Evolutionary conservation across 2,888 invertebrate species (phyloP).

Genomic region (Tetragnatha montana): DNA sequence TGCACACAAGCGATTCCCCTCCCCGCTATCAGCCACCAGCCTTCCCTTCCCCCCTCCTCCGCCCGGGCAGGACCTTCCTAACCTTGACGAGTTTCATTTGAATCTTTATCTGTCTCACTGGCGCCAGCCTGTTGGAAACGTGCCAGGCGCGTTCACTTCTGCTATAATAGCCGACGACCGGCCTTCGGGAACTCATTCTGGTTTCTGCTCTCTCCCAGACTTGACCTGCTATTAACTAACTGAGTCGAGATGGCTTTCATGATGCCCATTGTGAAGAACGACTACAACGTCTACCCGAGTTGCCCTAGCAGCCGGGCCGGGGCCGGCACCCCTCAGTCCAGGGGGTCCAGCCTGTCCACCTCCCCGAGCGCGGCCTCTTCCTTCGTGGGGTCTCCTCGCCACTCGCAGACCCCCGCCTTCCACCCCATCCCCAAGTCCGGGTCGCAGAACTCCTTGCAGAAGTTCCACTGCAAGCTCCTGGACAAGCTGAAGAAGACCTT

Average conservation of each 20-base stretch:
- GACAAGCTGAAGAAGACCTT: slow-evolving; percentile 86
- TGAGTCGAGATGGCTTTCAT: slow-evolving; percentile 87
- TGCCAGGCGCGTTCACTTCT: slow-evolving; percentile 39
- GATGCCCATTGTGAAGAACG: slow-evolving; percentile 95
- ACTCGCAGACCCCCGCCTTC: slow-evolving; percentile 51
- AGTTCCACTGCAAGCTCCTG: slow-evolving; percentile 87
- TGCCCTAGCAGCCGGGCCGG: slow-evolving; percentile 79
- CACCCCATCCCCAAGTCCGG: slow-evolving; percentile 74
- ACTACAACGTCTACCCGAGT: slow-evolving; percentile 91
- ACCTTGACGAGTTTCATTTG: slow-evolving; percentile 59
- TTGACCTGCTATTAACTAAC: neutral
- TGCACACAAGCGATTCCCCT: slow-evolving; percentile 34
- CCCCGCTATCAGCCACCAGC: neutral
- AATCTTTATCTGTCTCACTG: slow-evolving; percentile 48
- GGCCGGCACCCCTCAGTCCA: slow-evolving; percentile 73
- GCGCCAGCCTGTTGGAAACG: slow-evolving; percentile 54
- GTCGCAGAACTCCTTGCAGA: slow-evolving; percentile 81
- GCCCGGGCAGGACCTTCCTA: slow-evolving; percentile 61
- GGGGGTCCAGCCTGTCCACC: slow-evolving; percentile 77
- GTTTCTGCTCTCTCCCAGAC: neutral
- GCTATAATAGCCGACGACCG: slow-evolving; percentile 54
- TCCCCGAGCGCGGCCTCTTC: slow-evolving; percentile 68
- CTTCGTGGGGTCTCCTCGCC: slow-evolving; percentile 59
- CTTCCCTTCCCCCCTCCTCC: slow-evolving; percentile 3
- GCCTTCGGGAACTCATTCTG: slow-evolving; percentile 42